phyloP scores from a whole-genome alignment of 37 sponge, comb jelly and placozoan species.

The Petrosia ficiformis region DNA sequence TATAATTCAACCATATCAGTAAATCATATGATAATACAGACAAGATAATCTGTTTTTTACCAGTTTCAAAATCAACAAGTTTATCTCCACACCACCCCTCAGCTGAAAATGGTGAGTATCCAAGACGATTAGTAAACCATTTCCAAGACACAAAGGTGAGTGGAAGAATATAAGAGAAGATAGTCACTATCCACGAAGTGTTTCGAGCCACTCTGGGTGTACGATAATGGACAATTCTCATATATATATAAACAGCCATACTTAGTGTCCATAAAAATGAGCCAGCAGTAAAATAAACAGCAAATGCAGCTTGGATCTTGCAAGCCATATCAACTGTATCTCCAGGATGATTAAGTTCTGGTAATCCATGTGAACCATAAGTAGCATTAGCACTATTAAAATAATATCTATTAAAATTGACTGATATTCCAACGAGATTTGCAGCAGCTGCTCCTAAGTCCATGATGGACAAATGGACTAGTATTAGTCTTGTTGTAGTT shows the following conservation, averaged over 20 bases:
- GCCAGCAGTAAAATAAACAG: slow-evolving; percentile 46
- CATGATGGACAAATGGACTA: slow-evolving; percentile 57
- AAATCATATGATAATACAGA: background rate
- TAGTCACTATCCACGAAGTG: background rate
- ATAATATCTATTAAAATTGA: slow-evolving; percentile 33
- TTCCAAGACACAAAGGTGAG: background rate
- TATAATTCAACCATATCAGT: background rate
- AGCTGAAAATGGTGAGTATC: background rate
- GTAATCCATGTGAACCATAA: background rate
- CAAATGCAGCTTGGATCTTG: slow-evolving; percentile 61
- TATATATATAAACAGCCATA: slow-evolving; percentile 53
- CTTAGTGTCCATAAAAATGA: slow-evolving; percentile 67
- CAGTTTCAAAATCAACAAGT: slow-evolving; percentile 11
- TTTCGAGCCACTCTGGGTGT: background rate
- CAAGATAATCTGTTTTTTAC: background rate
- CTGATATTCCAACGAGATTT: slow-evolving; percentile 41
- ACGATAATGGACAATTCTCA: background rate
- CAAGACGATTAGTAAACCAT: background rate
- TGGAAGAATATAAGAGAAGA: background rate
- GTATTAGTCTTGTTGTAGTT: slow-evolving; percentile 39
- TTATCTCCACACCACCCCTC: slow-evolving; percentile 30
- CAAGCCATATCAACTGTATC: slow-evolving; percentile 1
- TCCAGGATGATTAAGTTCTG: background rate
- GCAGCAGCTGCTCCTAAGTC: slow-evolving; percentile 26
- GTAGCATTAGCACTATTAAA: background rate